Evolutionary conservation across 2,797 vertebrate species (phyloP).

Genomic region (Buceros bicornis): DNA sequence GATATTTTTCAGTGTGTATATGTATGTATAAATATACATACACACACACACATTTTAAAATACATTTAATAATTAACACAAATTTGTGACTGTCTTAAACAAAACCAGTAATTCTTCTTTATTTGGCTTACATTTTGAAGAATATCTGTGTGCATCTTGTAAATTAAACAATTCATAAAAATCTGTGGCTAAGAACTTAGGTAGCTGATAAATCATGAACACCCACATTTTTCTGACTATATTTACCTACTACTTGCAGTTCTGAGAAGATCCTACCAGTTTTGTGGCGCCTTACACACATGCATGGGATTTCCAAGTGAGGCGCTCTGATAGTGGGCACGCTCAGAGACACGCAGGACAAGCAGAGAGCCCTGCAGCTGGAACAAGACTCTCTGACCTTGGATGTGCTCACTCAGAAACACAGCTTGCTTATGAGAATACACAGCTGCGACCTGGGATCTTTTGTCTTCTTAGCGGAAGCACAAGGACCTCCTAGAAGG

Average conservation of each 20-base stretch:
- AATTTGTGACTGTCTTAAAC: neutral
- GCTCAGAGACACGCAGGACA: neutral
- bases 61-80: neutral
- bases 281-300: neutral
- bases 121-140: neutral
- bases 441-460: neutral
- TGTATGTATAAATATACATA: rapidly evolving
- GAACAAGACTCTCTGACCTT: rapidly evolving
- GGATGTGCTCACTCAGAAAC: neutral
- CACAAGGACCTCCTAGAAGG: too few species aligned
- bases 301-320: neutral
- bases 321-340: rapidly evolving
- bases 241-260: neutral
- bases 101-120: neutral
- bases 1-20: neutral
- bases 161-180: neutral
- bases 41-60: neutral
- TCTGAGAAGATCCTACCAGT: neutral
- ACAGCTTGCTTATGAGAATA: too few species aligned
- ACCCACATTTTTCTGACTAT: neutral
- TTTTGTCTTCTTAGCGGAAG: neutral
- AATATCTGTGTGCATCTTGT: neutral
- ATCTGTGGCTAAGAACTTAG: neutral
- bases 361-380: too few species aligned
- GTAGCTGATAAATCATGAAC: neutral